Percentiles rank a stretch among this genome's conserved stretches.
Conservation (phyloP, 2,113 vertebrate genomes). For the Rallus limicola region DNA sequence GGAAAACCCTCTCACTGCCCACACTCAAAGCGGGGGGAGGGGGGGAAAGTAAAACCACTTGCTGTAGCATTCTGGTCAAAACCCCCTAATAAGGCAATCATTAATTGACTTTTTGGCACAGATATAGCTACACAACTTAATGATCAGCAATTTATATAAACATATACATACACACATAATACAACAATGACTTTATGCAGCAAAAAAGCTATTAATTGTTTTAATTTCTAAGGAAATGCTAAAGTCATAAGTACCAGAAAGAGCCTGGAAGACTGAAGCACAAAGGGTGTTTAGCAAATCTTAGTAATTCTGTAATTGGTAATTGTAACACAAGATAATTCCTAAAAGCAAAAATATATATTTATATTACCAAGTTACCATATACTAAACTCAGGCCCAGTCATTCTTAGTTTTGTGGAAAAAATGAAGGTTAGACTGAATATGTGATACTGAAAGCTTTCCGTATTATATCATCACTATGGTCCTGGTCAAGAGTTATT, state of each 20-base stretch:
- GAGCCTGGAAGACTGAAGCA: not conserved
- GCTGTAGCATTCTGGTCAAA: not conserved
- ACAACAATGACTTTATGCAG: not conserved
- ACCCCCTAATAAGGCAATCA: not conserved
- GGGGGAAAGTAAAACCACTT: not conserved
- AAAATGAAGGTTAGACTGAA: not conserved
- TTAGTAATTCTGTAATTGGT: not conserved
- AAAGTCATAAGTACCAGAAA: not conserved
- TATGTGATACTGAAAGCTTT: not conserved
- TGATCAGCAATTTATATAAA: not conserved
- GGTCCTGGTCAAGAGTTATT: not conserved
- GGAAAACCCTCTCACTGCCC: conserved; percentile 42
- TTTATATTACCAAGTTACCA: not conserved
- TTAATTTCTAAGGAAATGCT: not conserved
- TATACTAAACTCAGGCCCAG: not conserved
- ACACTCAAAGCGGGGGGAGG: not conserved
- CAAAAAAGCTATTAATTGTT: not conserved
- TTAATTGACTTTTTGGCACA: conserved; percentile 57
- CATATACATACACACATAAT: not conserved
- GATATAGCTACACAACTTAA: not conserved
- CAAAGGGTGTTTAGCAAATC: not conserved
- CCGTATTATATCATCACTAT: not conserved
- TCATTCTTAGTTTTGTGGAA: not conserved
- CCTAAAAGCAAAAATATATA: not conserved
- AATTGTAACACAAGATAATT: not conserved